A percentile compares a stretch with the other conserved stretches of the same genome.
These are phyloP conservation scores for Prionailurus bengalensis DNA, from an alignment of 2,113 vertebrate genomes.

Conservation along the genomic window DNA sequence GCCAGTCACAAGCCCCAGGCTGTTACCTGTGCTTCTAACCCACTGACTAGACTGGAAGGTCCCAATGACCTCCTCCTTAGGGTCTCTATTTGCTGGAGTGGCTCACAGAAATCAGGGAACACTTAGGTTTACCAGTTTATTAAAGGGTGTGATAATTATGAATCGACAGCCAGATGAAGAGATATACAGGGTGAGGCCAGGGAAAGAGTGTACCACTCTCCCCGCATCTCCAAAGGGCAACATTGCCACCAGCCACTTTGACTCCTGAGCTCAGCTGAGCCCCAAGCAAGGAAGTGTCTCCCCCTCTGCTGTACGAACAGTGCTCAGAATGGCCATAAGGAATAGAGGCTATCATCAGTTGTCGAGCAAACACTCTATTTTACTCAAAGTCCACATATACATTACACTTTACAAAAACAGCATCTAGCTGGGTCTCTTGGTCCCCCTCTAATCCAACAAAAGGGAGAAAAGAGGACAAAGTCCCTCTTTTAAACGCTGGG, in stretches of 20 bases:
- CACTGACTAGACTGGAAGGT: not conserved
- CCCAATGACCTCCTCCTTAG: not conserved
- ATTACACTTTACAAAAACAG: conserved; percentile 14
- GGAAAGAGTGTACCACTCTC: not conserved
- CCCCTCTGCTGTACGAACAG: not conserved
- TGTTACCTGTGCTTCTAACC: not conserved
- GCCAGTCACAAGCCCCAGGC: not conserved
- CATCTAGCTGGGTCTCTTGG: not conserved
- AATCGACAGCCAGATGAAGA: not conserved
- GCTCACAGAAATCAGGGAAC: not conserved
- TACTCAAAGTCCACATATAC: not conserved
- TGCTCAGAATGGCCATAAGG: not conserved
- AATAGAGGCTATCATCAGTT: not conserved
- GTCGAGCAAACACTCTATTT: not conserved
- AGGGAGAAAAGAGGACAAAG: not conserved
- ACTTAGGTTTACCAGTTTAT: not conserved
- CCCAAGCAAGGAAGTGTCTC: not conserved
- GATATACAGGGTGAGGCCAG: not conserved
- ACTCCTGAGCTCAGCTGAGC: not conserved
- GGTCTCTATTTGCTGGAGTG: not conserved
- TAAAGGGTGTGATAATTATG: not conserved
- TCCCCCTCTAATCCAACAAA: not conserved
- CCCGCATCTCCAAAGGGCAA: not conserved
- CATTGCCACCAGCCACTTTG: too few relatives aligned
- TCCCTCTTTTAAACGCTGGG: not conserved